Percentiles rank a stretch among this genome's conserved stretches.
Conservation (phyloP, 23 tunicate genomes). For the Clavelina lepadiformis region DNA sequence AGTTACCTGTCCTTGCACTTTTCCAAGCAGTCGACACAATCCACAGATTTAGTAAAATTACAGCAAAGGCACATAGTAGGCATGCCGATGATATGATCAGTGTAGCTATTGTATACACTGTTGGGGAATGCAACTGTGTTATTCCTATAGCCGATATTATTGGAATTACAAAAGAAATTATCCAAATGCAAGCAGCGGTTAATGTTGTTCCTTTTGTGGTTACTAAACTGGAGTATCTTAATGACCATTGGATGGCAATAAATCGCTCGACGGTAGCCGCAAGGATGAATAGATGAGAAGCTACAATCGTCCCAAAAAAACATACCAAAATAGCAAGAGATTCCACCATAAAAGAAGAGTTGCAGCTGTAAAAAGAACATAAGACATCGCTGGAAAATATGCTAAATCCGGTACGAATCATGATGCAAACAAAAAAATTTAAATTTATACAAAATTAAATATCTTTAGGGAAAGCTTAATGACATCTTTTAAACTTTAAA, state of each 20-base stretch:
- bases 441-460: too few species aligned
- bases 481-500: too few species aligned
- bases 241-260: conserved; percentile 56
- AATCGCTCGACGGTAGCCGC: conserved; percentile 71
- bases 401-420: too few species aligned
- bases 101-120: conserved; percentile 25
- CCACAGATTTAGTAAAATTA: conserved; percentile 49
- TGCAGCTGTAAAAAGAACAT: conserved; percentile 44
- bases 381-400: too few species aligned
- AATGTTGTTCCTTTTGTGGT: conserved; percentile 40
- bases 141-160: conserved; percentile 12
- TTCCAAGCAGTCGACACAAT: conserved; percentile 47
- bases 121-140: neutral
- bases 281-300: conserved; percentile 69
- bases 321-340: conserved; percentile 8
- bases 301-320: conserved; percentile 25
- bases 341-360: conserved; percentile 17
- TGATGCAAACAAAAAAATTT: too few species aligned
- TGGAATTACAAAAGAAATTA: conserved; percentile 26
- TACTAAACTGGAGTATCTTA: conserved; percentile 40
- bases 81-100: conserved; percentile 18
- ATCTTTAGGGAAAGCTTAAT: too few species aligned
- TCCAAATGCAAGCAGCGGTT: conserved; percentile 37
- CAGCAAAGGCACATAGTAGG: conserved; percentile 27
- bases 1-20: conserved; percentile 28